Evolutionary conservation across 2,113 vertebrate species (phyloP).

Genomic region (Coryphaenoides rupestris): DNA sequence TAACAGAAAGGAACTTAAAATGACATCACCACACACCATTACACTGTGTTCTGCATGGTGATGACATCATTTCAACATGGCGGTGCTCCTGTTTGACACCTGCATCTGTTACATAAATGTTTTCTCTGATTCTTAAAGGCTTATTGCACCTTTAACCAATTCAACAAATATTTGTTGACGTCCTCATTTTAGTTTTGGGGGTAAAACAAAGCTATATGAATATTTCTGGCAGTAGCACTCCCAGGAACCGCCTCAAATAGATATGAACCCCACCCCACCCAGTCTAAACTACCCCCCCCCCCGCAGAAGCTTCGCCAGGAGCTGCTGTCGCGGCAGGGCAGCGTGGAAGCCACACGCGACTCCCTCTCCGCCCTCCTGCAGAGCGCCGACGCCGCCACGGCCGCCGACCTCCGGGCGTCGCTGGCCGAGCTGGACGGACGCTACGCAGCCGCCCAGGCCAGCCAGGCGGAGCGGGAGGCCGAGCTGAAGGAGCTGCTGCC

Average conservation of each 20-base stretch:
- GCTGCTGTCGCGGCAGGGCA: conserved; percentile 86
- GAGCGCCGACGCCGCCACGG: conserved; percentile 78
- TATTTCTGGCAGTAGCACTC: background rate
- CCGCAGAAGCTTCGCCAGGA: conserved; percentile 92
- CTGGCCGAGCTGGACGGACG: conserved; percentile 74
- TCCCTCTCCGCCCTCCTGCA: conserved; percentile 83
- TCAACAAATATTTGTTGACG: background rate
- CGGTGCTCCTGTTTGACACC: too few species aligned
- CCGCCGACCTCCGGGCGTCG: conserved; percentile 78
- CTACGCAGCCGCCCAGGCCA: conserved; percentile 75
- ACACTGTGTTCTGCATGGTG: too few species aligned
- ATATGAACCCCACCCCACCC: background rate
- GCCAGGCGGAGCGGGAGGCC: conserved; percentile 78
- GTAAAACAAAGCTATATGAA: too few species aligned
- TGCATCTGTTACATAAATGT: too few species aligned
- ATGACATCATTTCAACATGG: too few species aligned
- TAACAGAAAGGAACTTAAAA: too few species aligned
- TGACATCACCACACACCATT: too few species aligned
- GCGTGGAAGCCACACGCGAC: conserved; percentile 86
- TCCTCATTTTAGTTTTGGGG: background rate
- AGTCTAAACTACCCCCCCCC: background rate
- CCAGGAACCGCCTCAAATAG: background rate
- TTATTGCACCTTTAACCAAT: background rate
- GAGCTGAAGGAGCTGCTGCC: conserved; percentile 81
- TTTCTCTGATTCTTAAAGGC: too few species aligned